Conservation (phyloP, 2,113 vertebrate genomes). For the Periophthalmus modestus region DNA sequence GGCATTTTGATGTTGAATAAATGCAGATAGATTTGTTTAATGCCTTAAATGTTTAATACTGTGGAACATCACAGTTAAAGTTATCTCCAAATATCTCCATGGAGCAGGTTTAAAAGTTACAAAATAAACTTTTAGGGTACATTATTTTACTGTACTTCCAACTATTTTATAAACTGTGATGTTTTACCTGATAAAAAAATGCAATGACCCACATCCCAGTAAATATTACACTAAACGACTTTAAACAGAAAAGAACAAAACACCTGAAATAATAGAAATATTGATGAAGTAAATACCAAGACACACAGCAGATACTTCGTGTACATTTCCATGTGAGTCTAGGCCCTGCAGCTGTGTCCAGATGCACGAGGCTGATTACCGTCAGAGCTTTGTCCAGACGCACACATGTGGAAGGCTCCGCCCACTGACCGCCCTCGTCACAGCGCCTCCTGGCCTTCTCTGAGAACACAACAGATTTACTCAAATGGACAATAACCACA, state of each 20-base stretch:
- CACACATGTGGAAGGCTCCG: slow-evolving; percentile 85
- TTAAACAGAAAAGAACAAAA: too few species aligned
- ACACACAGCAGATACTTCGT: too few species aligned
- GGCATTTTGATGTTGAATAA: too few species aligned
- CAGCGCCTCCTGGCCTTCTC: slow-evolving; percentile 90
- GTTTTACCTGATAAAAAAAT: too few species aligned
- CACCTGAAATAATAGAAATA: background rate
- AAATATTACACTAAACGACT: too few species aligned
- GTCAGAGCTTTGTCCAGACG: slow-evolving; percentile 81
- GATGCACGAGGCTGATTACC: slow-evolving; percentile 65
- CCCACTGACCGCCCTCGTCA: slow-evolving; percentile 87
- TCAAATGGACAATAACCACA: slow-evolving; percentile 25
- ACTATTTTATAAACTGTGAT: too few species aligned
- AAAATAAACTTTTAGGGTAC: background rate
- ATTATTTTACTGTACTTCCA: background rate
- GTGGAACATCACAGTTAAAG: too few species aligned
- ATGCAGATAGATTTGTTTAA: too few species aligned
- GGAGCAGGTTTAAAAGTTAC: background rate
- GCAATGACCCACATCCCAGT: too few species aligned
- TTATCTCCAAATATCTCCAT: background rate
- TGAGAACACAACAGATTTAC: slow-evolving; percentile 48
- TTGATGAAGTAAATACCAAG: too few species aligned
- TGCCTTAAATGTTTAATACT: too few species aligned
- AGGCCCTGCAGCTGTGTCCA: background rate
- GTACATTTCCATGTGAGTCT: too few species aligned